Conservation (phyloP, 2,797 vertebrate species). For the Leptatherina wallacei region DNA sequence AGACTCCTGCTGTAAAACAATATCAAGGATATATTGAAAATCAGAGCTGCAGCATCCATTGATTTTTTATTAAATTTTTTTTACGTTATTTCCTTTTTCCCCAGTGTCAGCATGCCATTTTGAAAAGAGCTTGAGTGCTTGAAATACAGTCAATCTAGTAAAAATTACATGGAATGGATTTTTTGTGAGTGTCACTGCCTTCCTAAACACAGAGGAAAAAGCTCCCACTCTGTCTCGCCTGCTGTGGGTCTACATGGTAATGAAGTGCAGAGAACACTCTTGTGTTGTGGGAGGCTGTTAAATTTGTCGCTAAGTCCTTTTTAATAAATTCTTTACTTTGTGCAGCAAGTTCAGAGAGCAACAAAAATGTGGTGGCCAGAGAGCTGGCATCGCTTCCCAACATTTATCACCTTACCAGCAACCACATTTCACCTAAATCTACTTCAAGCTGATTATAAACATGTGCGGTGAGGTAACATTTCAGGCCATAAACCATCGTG, state of each 20-base stretch:
- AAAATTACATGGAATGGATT: conserved; percentile 11
- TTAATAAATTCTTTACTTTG: conserved; percentile 31
- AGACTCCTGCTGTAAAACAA: conserved; percentile 32
- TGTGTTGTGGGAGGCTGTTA: conserved; percentile 32
- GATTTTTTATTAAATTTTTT: not conserved
- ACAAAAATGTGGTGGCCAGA: conserved; percentile 22
- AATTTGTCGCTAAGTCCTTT: conserved; percentile 22
- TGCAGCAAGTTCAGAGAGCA: conserved; percentile 20
- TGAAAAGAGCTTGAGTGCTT: conserved; percentile 8
- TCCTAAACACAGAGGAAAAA: conserved; percentile 25
- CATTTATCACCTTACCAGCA: conserved; percentile 22
- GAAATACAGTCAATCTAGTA: conserved; percentile 21
- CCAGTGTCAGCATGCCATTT: conserved; percentile 14
- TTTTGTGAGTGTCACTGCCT: conserved; percentile 22
- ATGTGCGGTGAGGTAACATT: too few species aligned
- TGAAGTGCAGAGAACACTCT: conserved; percentile 30
- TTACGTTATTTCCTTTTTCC: too few species aligned
- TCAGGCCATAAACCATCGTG: too few species aligned
- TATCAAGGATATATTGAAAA: conserved; percentile 10
- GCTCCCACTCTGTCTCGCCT: conserved; percentile 14
- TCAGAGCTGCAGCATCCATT: conserved; percentile 1
- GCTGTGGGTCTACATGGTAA: conserved; percentile 36
- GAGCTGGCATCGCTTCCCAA: not conserved
- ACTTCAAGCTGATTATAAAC: not conserved
- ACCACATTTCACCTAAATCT: conserved; percentile 6